A percentile compares a stretch with the other conserved stretches of the same genome.
These are phyloP conservation scores for Melanostoma mellinum DNA, from an alignment of 2,888 invertebrate genomes.

Conservation along the genomic window DNA sequence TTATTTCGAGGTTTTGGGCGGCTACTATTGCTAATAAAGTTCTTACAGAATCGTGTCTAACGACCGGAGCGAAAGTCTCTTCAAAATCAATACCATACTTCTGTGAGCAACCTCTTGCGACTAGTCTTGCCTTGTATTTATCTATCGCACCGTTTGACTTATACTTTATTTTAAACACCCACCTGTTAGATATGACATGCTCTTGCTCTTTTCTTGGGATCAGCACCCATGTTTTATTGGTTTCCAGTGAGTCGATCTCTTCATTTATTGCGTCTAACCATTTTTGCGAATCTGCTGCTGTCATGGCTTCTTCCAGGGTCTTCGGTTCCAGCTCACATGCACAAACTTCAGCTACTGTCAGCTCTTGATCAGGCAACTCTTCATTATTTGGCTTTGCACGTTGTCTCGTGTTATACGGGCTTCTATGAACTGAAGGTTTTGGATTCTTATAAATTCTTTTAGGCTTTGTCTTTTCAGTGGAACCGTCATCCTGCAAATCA, in stretches of 20 bases:
- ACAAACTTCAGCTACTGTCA: constrained; percentile 13
- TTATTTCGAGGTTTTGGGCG: constrained; percentile 53
- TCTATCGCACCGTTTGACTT: constrained; percentile 38
- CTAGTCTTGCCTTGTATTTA: constrained; percentile 56
- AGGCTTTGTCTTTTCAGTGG: neutral
- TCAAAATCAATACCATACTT: constrained; percentile 69
- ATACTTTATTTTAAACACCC: constrained; percentile 49
- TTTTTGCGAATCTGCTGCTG: no score
- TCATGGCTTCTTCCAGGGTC: constrained; percentile 22
- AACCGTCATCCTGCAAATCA: constrained; percentile 4
- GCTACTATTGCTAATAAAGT: constrained; percentile 62
- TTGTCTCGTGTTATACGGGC: constrained; percentile 36
- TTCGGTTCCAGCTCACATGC: constrained; percentile 11
- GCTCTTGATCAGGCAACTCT: no score
- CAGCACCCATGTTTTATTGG: constrained; percentile 37
- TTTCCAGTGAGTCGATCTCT: constrained; percentile 84
- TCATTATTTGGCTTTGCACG: neutral
- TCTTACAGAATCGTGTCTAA: constrained; percentile 62
- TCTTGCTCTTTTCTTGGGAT: constrained; percentile 13
- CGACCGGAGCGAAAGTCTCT: constrained; percentile 71
- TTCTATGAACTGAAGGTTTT: constrained; percentile 16
- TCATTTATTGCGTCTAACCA: constrained; percentile 79
- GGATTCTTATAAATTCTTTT: constrained; percentile 15
- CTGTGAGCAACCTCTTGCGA: constrained; percentile 68
- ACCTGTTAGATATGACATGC: constrained; percentile 25